phyloP scores from a whole-genome alignment of 2,113 vertebrate genomes.

The Carassius carassius region DNA sequence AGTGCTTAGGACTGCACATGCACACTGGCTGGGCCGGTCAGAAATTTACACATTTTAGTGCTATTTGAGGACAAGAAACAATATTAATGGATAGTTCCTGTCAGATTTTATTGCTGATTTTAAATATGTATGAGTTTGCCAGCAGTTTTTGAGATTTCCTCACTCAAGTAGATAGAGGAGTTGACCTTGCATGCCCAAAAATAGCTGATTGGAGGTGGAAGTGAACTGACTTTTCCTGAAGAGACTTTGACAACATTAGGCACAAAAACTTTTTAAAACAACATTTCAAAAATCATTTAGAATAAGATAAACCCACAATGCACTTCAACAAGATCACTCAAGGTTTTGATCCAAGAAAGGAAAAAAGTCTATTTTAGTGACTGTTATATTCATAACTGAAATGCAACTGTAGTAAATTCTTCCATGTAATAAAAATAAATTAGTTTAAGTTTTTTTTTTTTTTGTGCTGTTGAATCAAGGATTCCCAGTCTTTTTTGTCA shows the following conservation, averaged over 20 bases:
- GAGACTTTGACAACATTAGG: too few relatives aligned
- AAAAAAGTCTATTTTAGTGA: background rate
- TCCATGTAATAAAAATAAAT: background rate
- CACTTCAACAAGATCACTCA: background rate
- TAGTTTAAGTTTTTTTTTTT: background rate
- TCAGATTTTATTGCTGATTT: background rate
- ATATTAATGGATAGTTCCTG: background rate
- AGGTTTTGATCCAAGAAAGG: background rate
- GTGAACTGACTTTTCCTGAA: too few relatives aligned
- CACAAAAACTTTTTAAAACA: background rate
- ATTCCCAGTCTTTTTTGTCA: background rate
- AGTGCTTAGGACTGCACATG: too few relatives aligned
- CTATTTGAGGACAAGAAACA: background rate
- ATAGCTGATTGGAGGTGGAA: too few relatives aligned
- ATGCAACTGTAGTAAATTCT: background rate
- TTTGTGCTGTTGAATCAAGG: background rate
- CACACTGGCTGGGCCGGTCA: background rate
- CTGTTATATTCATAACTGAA: background rate
- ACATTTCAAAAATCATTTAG: background rate
- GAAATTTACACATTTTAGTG: background rate
- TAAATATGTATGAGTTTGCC: background rate
- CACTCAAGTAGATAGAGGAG: background rate
- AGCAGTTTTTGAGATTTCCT: background rate
- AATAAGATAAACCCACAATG: background rate
- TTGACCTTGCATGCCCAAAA: background rate